These are phyloP conservation scores for Formica exsecta DNA, from an alignment of 1,140 invertebrate genomes.

Conservation along the genomic window DNA sequence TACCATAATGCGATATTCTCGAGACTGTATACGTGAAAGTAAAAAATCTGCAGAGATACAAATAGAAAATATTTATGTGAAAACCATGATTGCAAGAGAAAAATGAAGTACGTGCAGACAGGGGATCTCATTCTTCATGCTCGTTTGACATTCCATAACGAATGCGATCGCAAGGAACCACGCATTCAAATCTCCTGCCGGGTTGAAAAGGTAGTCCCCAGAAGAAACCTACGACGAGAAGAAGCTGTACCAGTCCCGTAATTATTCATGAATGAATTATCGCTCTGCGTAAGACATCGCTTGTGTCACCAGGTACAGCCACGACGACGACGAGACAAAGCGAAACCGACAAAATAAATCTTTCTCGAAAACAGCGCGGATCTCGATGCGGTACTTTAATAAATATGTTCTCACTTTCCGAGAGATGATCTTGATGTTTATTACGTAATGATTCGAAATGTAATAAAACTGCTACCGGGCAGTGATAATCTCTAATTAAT, in stretches of 20 bases:
- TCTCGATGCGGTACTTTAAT: neutral
- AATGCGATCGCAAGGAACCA: constrained; percentile 55
- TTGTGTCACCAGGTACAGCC: constrained; percentile 31
- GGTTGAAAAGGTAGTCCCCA: constrained; percentile 28
- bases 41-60: constrained; percentile 16
- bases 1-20: no score
- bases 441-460: constrained; percentile 68
- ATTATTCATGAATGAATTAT: constrained; percentile 82
- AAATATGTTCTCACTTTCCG: constrained; percentile 71
- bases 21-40: neutral
- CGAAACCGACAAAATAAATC: constrained; percentile 20
- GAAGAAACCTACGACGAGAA: constrained; percentile 44
- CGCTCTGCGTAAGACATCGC: constrained; percentile 44
- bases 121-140: constrained; percentile 51
- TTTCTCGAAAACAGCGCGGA: neutral
- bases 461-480: constrained; percentile 60
- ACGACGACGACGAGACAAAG: constrained; percentile 32
- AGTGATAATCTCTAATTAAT: constrained; percentile 65
- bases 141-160: constrained; percentile 73
- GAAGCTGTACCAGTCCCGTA: constrained; percentile 66
- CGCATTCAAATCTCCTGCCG: constrained; percentile 24
- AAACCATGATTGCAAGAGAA: constrained; percentile 29
- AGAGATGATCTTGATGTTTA: constrained; percentile 21
- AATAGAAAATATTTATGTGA: constrained; percentile 4
- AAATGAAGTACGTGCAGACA: constrained; percentile 44